These are phyloP conservation scores for Aegypius monachus DNA, from an alignment of 2,113 vertebrate species.

Conservation along the genomic window DNA sequence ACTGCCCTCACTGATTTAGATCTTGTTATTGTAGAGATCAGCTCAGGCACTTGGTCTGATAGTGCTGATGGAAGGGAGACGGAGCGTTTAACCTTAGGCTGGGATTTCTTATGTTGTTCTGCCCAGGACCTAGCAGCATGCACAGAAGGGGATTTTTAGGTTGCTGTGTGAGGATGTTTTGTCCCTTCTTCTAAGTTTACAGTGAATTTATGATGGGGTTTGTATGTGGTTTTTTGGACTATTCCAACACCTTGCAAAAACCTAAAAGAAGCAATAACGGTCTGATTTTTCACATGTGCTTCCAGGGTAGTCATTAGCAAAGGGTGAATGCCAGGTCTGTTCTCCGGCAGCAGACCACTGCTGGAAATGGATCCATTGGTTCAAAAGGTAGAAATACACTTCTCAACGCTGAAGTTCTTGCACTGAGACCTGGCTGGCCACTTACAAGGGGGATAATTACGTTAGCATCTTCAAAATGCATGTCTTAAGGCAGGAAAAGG, in stretches of 20 bases:
- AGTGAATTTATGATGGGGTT: not conserved
- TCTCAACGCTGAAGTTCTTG: not conserved
- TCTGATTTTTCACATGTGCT: not conserved
- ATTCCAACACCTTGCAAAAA: not conserved
- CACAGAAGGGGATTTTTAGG: not conserved
- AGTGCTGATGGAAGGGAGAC: not conserved
- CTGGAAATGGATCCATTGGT: not conserved
- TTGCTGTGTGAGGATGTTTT: not conserved
- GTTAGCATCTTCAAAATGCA: not conserved
- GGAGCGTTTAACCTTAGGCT: not conserved
- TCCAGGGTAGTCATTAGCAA: not conserved
- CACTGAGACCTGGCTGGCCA: not conserved
- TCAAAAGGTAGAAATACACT: not conserved
- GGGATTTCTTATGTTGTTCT: not conserved
- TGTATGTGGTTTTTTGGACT: not conserved
- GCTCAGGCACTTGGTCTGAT: not conserved
- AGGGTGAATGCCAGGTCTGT: not conserved
- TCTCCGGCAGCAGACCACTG: not conserved
- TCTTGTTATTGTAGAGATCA: conserved; percentile 5
- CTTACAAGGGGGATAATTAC: not conserved
- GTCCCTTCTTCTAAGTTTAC: not conserved
- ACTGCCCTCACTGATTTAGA: conserved; percentile 11
- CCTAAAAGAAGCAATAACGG: not conserved
- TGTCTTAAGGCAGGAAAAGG: not conserved
- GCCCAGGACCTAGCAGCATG: not conserved